phyloP scores from a whole-genome alignment of 2,888 invertebrate genomes.

The Corbicula japonica region DNA sequence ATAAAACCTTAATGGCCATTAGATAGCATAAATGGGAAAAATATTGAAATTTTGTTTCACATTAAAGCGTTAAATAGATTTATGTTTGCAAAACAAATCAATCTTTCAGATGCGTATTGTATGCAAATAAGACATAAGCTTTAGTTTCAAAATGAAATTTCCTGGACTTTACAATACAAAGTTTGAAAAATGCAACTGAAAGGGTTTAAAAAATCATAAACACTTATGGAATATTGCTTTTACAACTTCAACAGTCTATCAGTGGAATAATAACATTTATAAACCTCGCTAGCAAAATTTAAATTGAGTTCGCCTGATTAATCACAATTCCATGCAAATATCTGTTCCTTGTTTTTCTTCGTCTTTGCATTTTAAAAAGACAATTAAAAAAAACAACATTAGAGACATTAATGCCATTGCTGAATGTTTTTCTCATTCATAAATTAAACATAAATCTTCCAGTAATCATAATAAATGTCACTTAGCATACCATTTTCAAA shows the following conservation, averaged over 20 bases:
- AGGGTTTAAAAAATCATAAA: too few species aligned
- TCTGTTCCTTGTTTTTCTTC: too few species aligned
- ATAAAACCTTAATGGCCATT: slow-evolving; percentile 60
- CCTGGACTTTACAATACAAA: too few species aligned
- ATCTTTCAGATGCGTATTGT: slow-evolving; percentile 23
- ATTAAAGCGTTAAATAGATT: slow-evolving; percentile 48
- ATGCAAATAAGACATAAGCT: slow-evolving; percentile 38
- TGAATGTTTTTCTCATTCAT: slow-evolving; percentile 8
- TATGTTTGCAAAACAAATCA: slow-evolving; percentile 48
- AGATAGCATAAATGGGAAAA: slow-evolving; percentile 45
- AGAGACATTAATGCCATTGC: slow-evolving; percentile 6
- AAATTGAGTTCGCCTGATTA: too few species aligned
- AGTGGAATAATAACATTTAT: too few species aligned
- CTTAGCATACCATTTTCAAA: slow-evolving; percentile 11
- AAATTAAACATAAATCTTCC: slow-evolving; percentile 37
- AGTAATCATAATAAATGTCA: slow-evolving; percentile 41
- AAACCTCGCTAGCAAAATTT: too few species aligned
- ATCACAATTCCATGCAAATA: background rate
- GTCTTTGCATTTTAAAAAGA: slow-evolving; percentile 19
- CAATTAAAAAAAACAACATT: slow-evolving; percentile 26
- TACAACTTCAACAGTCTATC: too few species aligned
- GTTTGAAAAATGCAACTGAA: too few species aligned
- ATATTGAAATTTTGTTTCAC: slow-evolving; percentile 65
- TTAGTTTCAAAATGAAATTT: too few species aligned
- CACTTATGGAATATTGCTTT: too few species aligned